phyloP scores from a whole-genome alignment of 2,888 invertebrate genomes.

The Netelia inedita region DNA sequence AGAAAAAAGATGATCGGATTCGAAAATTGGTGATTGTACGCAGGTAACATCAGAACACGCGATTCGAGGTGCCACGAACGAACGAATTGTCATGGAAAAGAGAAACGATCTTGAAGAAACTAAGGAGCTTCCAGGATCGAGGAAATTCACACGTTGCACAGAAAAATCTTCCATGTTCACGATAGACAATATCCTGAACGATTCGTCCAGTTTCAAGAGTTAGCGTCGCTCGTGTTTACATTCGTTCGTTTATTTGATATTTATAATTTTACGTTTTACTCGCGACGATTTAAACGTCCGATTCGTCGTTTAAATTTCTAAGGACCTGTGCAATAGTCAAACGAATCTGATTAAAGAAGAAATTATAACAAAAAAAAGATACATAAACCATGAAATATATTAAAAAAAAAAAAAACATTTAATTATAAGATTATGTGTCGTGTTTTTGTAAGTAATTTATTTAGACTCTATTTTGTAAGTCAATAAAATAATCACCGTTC shows the following conservation, averaged over 20 bases:
- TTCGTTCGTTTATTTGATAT: constrained; percentile 4
- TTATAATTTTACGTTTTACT: constrained; percentile 5
- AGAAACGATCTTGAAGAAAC: constrained; percentile 8
- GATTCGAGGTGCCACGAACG: constrained; percentile 15
- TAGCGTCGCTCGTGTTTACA: constrained; percentile 47
- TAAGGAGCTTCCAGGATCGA: constrained; percentile 22
- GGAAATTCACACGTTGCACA: constrained; percentile 37
- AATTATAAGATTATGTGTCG: background rate
- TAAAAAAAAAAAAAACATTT: background rate
- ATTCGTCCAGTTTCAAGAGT: constrained; percentile 69
- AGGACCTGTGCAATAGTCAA: background rate
- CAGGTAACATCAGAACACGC: constrained; percentile 2
- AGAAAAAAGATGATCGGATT: background rate
- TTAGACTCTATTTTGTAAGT: background rate
- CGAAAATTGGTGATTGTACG: background rate
- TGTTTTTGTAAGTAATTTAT: constrained; percentile 1
- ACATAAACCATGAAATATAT: background rate
- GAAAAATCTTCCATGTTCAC: constrained; percentile 78
- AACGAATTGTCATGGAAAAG: constrained; percentile 11
- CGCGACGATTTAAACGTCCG: background rate
- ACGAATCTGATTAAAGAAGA: background rate
- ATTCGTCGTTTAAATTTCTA: background rate
- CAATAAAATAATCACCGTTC: background rate
- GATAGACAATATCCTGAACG: constrained; percentile 79
- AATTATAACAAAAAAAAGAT: background rate